phyloP scores from a whole-genome alignment of 1,140 invertebrate genomes.

The Mylabris phalerata region DNA sequence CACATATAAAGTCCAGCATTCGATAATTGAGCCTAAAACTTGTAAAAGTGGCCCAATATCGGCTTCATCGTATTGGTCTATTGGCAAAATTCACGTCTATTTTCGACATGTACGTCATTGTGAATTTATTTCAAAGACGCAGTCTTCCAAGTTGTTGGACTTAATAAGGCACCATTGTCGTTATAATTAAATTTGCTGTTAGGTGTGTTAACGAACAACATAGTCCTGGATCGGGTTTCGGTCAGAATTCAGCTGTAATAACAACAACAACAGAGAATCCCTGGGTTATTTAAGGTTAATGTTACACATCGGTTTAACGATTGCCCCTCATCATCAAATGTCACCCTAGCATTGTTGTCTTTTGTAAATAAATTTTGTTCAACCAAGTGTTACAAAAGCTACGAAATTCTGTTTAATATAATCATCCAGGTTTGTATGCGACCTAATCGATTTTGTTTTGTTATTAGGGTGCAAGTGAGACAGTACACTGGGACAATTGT shows the following conservation, averaged over 20 bases:
- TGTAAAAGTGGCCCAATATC: too few species aligned
- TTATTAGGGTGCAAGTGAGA: too few species aligned
- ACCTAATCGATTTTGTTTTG: too few species aligned
- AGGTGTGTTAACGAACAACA: slow-evolving; percentile 13
- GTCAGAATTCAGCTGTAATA: background rate
- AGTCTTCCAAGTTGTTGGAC: background rate
- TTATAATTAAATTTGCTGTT: slow-evolving; percentile 12
- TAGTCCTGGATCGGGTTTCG: slow-evolving; percentile 2
- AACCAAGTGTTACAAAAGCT: slow-evolving; percentile 3
- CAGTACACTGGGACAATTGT: too few species aligned
- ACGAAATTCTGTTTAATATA: too few species aligned
- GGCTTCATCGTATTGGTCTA: too few species aligned
- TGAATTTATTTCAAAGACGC: too few species aligned
- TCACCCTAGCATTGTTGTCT: slow-evolving; percentile 8
- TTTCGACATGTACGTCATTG: too few species aligned
- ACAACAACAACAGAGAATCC: slow-evolving; percentile 2
- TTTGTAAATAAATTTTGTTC: background rate
- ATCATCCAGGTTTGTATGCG: too few species aligned
- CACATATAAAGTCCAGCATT: too few species aligned
- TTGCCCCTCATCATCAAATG: slow-evolving; percentile 14
- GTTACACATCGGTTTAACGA: slow-evolving; percentile 14
- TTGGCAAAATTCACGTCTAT: too few species aligned
- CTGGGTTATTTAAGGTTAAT: slow-evolving; percentile 14
- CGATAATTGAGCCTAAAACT: too few species aligned
- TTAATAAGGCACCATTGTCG: slow-evolving; percentile 9